Evolutionary conservation across 2,113 vertebrate species (phyloP), one percentile per base, ranked within the genome.

Genomic region (Otocyon megalotis): DNA sequence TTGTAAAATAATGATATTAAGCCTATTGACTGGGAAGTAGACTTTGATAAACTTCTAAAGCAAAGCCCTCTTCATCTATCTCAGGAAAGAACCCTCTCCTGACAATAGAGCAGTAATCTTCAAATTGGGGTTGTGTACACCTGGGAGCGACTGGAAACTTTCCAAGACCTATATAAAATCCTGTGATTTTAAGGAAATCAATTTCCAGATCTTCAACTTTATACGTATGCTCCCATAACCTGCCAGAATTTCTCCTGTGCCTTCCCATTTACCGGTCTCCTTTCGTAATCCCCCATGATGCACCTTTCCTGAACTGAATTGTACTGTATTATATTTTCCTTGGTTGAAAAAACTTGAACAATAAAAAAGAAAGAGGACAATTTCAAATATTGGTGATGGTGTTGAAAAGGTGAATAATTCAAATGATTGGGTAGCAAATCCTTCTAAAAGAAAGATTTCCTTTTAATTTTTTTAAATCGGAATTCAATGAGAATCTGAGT

Each of bases 1-100:
- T 87, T 83, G 35, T 83, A 87, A 95, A 92, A 69, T 65, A 92
- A 90, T 71, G 93, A 30, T 56, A 56, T 83, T 79, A 74, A 58
- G 15, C 54, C 43, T 43, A n/a, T 93, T 91, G 58, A 62, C 92
- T 87, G 62, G 79, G 17, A 89, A 92, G 87, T 24, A 8, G 53
- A 84, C 72, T 91, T 91, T 60, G 71, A 82, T 67, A 87, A 85
- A 89, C 62, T 74, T 86, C 20, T 77, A 86, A 92, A 80, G 60
- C n/a, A 37, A 92, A 90, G 9, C 8, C 87, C 48, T 24, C 22
- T 65, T 50, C 54, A 24, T 35, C 35, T 89, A 24, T 56, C 79
- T 76, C 35, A 20, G 32, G 65, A 63, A 85, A 90, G 65, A 86
- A 79, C 35, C 35, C 28, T 53, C 43, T 62, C 9, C 58, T 91